Evolutionary conservation across 1,140 invertebrate genomes (phyloP), one percentile per base, ranked within the genome.

Genomic region (Drosophila melanogaster): DNA sequence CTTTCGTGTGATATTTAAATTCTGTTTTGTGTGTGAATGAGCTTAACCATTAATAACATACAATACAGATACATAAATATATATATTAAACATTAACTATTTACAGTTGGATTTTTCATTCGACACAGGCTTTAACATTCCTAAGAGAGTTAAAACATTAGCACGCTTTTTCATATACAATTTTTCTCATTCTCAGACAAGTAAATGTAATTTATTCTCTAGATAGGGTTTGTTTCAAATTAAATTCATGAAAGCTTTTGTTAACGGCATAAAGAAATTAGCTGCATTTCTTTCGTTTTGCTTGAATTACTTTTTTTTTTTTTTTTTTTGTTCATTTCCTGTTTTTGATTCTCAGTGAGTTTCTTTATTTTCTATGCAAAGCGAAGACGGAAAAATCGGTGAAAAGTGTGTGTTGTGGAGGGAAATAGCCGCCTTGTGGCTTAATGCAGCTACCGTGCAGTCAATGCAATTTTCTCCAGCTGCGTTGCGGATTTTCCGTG

Each of bases 1-100:
- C n/a, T 37, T 47, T 55, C 73, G 14, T n/a, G 65, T 70, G 37
- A 73, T 73, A 55, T 56, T 57, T 61, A 54, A 66, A 57, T 26
- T 59, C 49, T 70, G 40, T 41, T 72, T 46, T 72, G 37, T 79
- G 44, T 73, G 55, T 64, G 60, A 71, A 72, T 67, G 49, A 79
- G 62, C 78, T 86, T 85, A 85, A 70, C 79, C 76, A 67, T 87
- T 87, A 89, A 70, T 87, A 89, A 87, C 83, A 86, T 86, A 89
- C 78, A 81, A 85, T 85, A 85, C 81, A 75, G 54, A 75, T 76
- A 66, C 61, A 75, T 75, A 75, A 64, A 75, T 75, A 75, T 75
- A 75, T 76, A 65, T 72, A 78, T 78, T 86, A 67, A 87, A 61
- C 51, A 79, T 87, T 87, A 72, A 70, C 84, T 87, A 87, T 87